phyloP scores from a whole-genome alignment of 2,113 vertebrate species.

The Psammodynastes pulverulentus region DNA sequence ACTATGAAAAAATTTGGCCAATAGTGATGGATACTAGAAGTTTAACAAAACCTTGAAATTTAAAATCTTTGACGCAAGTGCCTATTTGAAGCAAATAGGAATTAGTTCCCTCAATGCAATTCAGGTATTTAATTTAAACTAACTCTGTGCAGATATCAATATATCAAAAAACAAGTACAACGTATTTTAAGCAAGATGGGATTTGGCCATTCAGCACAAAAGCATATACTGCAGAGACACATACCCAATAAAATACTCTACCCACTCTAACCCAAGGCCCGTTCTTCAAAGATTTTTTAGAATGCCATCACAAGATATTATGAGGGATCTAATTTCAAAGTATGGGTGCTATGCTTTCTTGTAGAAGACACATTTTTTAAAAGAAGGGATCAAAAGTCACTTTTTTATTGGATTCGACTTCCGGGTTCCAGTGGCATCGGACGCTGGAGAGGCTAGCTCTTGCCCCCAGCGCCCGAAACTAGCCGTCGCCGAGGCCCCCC shows the following conservation, averaged over 20 bases:
- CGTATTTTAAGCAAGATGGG: background rate
- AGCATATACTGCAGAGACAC: background rate
- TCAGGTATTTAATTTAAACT: background rate
- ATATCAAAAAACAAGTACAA: background rate
- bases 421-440: no score
- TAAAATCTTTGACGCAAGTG: background rate
- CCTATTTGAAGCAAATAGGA: background rate
- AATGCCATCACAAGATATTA: background rate
- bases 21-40: background rate
- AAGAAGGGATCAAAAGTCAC: background rate
- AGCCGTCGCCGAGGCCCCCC: no score
- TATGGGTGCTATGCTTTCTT: background rate
- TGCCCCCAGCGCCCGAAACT: no score
- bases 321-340: background rate
- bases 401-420: no score
- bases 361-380: background rate
- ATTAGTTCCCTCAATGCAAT: background rate
- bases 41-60: background rate
- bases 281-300: background rate
- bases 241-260: background rate
- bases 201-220: background rate
- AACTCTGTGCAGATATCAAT: background rate
- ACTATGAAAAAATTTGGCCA: background rate
- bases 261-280: background rate
- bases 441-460: no score